Conservation (phyloP, 2,113 vertebrate genomes). For the Elaphurus davidianus region DNA sequence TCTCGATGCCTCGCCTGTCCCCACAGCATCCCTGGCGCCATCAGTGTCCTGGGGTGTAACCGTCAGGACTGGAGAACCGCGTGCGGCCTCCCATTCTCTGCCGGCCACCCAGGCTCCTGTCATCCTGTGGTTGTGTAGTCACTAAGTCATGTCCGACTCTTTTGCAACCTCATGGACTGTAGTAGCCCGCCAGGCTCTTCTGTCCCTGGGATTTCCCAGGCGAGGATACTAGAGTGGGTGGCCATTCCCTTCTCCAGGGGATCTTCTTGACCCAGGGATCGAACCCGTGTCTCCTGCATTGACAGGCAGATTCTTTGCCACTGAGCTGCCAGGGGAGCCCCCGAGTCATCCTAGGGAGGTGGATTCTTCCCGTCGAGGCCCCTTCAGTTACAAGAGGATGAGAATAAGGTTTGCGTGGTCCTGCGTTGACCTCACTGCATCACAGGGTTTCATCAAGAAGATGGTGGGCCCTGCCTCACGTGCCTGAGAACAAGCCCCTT, state of each 20-base stretch:
- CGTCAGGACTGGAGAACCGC: background rate
- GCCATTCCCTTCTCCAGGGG: background rate
- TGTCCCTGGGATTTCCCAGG: background rate
- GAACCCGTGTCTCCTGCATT: background rate
- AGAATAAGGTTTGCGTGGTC: background rate
- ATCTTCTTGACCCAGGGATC: background rate
- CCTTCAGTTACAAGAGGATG: background rate
- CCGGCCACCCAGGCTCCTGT: background rate
- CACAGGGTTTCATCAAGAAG: background rate
- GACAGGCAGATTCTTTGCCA: background rate
- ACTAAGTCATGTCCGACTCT: background rate
- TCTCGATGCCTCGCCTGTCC: background rate
- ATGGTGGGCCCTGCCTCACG: too few species aligned
- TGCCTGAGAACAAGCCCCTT: background rate
- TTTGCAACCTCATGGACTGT: background rate
- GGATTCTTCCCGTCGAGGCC: background rate
- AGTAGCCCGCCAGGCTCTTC: background rate
- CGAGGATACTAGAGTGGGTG: background rate
- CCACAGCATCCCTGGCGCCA: fast-evolving
- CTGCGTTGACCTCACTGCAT: background rate
- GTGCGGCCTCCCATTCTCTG: fast-evolving
- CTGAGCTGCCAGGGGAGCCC: background rate
- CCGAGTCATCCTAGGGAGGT: fast-evolving
- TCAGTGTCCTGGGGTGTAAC: background rate
- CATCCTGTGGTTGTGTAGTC: background rate